phyloP scores from a whole-genome alignment of 2,797 vertebrate species.

The Melanotaenia trifasciata region DNA sequence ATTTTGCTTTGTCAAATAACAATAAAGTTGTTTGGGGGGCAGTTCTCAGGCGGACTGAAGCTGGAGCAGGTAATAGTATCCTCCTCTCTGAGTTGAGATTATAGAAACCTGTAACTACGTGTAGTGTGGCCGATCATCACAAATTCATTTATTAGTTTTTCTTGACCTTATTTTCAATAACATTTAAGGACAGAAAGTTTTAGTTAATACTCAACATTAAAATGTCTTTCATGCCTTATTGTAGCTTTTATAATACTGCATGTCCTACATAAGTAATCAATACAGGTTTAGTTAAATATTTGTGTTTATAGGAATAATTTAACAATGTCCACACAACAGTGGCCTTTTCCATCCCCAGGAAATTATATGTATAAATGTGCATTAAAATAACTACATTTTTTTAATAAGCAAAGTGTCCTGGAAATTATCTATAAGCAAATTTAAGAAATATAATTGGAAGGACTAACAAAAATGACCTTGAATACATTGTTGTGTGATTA shows the following conservation, averaged over 20 bases:
- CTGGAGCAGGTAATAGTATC: neutral
- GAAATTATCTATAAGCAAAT: too few species aligned
- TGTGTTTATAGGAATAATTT: neutral
- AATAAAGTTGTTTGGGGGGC: neutral
- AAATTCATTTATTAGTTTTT: neutral
- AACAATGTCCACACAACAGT: neutral
- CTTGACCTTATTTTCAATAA: neutral
- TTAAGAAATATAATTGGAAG: too few species aligned
- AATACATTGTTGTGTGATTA: too few species aligned
- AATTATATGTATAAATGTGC: too few species aligned
- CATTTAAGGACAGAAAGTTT: neutral
- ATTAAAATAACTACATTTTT: too few species aligned
- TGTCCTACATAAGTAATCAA: neutral
- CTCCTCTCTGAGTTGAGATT: neutral
- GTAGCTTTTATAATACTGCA: neutral
- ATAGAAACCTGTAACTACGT: neutral
- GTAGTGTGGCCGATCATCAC: neutral
- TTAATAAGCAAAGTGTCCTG: too few species aligned
- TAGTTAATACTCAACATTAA: neutral
- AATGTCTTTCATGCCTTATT: neutral
- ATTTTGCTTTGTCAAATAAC: slow-evolving; percentile 64
- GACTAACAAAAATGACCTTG: too few species aligned
- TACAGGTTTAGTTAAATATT: neutral
- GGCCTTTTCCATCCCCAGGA: too few species aligned
- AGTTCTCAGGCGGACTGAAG: too few species aligned